phyloP scores from a whole-genome alignment of 2,797 vertebrate genomes.

The Garrulus glandarius region DNA sequence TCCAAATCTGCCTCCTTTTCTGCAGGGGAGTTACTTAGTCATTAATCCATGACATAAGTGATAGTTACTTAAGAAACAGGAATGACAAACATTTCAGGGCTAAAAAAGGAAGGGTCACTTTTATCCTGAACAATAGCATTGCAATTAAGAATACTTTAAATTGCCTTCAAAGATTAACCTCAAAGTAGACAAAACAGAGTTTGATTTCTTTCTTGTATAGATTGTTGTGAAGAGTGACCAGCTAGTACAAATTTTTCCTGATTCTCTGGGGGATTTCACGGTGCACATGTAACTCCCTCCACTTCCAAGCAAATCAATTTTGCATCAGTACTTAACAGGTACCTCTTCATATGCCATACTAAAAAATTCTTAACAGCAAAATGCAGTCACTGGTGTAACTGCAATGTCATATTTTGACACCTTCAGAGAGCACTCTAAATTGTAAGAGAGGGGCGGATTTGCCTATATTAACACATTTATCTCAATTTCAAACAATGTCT shows the following conservation, averaged over 20 bases:
- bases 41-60: neutral
- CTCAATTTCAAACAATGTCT: neutral
- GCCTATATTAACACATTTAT: neutral
- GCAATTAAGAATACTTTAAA: neutral
- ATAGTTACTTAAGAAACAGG: neutral
- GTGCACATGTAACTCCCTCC: neutral
- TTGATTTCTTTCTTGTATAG: neutral
- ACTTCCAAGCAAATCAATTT: neutral
- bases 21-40: neutral
- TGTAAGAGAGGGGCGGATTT: neutral
- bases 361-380: neutral
- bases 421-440: neutral
- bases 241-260: neutral
- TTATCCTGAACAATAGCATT: neutral
- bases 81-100: neutral
- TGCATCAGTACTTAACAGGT: neutral
- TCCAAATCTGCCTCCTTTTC: neutral
- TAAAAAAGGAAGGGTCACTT: neutral
- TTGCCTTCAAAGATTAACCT: neutral
- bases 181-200: neutral
- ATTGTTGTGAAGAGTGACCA: neutral
- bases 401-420: neutral
- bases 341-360: neutral
- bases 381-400: neutral
- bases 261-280: neutral